Base-by-base conservation (phyloP, 1,140 invertebrate genomes). In the Tyrophagus putrescentiae region DNA sequence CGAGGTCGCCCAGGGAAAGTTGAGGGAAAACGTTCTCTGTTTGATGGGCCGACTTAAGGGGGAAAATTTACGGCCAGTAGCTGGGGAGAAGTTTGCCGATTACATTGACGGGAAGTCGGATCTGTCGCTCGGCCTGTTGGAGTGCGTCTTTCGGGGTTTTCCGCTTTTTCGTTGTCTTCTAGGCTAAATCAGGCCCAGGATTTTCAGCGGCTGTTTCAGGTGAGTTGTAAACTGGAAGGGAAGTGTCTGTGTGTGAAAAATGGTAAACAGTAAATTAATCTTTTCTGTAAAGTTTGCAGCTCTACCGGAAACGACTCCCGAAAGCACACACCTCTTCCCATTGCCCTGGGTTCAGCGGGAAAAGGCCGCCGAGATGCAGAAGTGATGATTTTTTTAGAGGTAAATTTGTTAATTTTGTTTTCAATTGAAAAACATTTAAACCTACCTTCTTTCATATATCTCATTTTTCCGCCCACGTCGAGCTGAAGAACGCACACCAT, bases 251-350 rank as follows among this genome's bases (percentile, higher is more conserved):
- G 93, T 92, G 71, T 78, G 84, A 63, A 80, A 84, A 36, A 79
- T 83, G 7, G 88, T 39, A 39, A 39, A 39, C 36, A 39, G n/a
- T 13, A 13, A 13, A 39, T 39, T 39, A 39, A 39, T 39, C 6
- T 27, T 27, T 16, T 23, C n/a, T 52, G 39, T 36, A 7, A 7
- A 92, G 72, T 76, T 94, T 36, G 7, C 9, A 92, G 72, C 54
- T 84, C 89, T 63, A 31, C 41, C 21, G 50, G 28, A 28, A 21
- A 59, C 18, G 34, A 61, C 13, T 7, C 45, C 60, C 27, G 92
- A 97, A 72, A 90, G 96, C 69, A 92, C 92, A 71, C 83, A 91
- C 68, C 78, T 90, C 66, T 86, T 95, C 79, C 84, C 25, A 74
- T 84, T 41, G 79, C 85, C 0, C 76, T 96, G 21, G 89, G 88